Evolutionary conservation across 2,888 invertebrate species (phyloP).

Genomic region (Alloscopus bannaensis): DNA sequence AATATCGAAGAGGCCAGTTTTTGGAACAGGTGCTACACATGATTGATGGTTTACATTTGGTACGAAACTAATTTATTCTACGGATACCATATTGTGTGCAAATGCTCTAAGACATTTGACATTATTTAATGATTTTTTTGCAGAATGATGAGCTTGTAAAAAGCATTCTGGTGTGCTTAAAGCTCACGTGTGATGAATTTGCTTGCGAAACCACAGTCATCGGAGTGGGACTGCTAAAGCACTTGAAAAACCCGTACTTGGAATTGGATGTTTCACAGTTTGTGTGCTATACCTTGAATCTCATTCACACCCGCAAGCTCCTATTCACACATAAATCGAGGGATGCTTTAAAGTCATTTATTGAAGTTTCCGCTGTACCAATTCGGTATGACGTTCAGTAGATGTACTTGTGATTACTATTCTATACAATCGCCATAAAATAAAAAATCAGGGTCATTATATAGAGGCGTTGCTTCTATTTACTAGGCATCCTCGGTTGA

Average conservation of each 20-base stretch:
- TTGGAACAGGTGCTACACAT: too few relatives aligned
- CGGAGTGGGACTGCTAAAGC: conserved; percentile 51
- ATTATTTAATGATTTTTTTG: neutral
- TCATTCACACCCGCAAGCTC: conserved; percentile 60
- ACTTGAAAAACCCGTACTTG: conserved; percentile 48
- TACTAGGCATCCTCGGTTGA: conserved; percentile 63
- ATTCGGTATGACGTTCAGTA: conserved; percentile 51
- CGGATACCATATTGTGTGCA: too few relatives aligned
- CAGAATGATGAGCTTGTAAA: conserved; percentile 48
- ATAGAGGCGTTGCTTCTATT: too few relatives aligned
- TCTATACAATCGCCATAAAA: too few relatives aligned
- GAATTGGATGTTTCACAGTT: conserved; percentile 66
- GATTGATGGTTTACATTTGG: conserved; percentile 13
- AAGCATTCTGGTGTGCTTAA: conserved; percentile 62
- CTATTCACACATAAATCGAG: conserved; percentile 52
- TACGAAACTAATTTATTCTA: neutral
- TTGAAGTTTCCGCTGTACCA: conserved; percentile 31
- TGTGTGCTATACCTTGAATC: conserved; percentile 61
- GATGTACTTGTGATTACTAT: too few relatives aligned
- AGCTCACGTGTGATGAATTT: conserved; percentile 59
- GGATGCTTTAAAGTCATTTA: conserved; percentile 51
- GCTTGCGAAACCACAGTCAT: conserved; percentile 60
- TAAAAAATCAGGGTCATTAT: too few relatives aligned
- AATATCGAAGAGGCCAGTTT: conserved; percentile 64
- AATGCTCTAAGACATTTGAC: too few relatives aligned